Conservation (phyloP, 2,113 vertebrate genomes). For the Grammomys dolichurus region DNA sequence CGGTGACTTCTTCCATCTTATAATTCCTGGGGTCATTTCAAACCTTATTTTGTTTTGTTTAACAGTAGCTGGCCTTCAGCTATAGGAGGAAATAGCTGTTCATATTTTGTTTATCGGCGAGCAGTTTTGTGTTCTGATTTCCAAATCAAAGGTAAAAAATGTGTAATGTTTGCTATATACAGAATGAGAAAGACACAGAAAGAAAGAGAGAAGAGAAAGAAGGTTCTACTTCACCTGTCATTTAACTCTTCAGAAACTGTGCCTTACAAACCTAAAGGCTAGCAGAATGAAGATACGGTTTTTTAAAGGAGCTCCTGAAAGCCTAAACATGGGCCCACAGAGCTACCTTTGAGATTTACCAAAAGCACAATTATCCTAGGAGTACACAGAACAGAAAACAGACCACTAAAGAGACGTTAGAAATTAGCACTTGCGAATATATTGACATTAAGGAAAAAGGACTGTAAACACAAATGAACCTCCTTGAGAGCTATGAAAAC, state of each 20-base stretch:
- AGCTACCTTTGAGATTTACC: background rate
- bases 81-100: background rate
- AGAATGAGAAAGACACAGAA: background rate
- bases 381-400: background rate
- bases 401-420: background rate
- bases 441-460: background rate
- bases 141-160: background rate
- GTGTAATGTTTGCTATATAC: background rate
- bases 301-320: background rate
- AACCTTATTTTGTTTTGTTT: background rate
- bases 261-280: background rate
- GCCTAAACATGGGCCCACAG: background rate
- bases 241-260: background rate
- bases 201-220: background rate
- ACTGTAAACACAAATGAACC: background rate
- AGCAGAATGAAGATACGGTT: background rate
- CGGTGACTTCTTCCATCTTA: background rate
- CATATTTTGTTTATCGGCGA: slow-evolving; percentile 1
- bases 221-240: background rate
- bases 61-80: background rate
- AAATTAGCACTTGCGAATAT: slow-evolving; percentile 2
- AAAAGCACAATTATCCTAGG: background rate
- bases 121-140: background rate
- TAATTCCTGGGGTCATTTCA: background rate
- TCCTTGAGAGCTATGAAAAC: background rate